These are phyloP conservation scores for Opisthograptis luteolata DNA, from an alignment of 2,888 invertebrate species.

Conservation along the genomic window DNA sequence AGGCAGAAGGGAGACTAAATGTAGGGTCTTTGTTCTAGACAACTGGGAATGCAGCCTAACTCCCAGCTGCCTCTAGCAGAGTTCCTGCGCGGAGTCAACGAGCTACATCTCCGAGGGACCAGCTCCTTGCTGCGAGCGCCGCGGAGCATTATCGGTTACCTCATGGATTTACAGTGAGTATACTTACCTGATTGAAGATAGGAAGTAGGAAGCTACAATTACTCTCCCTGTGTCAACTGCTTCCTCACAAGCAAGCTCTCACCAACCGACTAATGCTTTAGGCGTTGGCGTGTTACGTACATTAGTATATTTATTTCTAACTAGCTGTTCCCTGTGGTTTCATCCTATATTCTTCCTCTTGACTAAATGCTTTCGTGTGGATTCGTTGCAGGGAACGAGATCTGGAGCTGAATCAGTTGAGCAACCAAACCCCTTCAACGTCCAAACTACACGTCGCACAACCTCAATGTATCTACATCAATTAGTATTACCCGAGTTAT, in stretches of 20 bases:
- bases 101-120: constrained; percentile 87
- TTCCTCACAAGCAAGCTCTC: too few relatives aligned
- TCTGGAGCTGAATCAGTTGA: constrained; percentile 29
- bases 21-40: constrained; percentile 46
- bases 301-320: too few relatives aligned
- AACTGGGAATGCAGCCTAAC: constrained; percentile 62
- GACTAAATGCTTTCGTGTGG: too few relatives aligned
- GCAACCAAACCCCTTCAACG: constrained; percentile 26
- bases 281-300: too few relatives aligned
- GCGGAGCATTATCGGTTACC: constrained; percentile 59
- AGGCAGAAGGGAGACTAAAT: too few relatives aligned
- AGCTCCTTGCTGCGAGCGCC: constrained; percentile 86
- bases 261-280: too few relatives aligned
- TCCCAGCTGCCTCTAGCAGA: constrained; percentile 59
- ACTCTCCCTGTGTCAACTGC: too few relatives aligned
- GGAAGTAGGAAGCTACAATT: not conserved
- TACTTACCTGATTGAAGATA: not conserved
- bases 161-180: constrained; percentile 66
- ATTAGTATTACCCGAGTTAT: too few relatives aligned
- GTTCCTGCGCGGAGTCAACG: constrained; percentile 87
- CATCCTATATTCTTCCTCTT: too few relatives aligned
- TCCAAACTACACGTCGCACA: constrained; percentile 40
- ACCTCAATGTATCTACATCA: constrained; percentile 8
- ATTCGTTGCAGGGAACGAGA: constrained; percentile 51
- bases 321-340: too few relatives aligned